A percentile compares a stretch with the other conserved stretches of the same genome.
phyloP scores from a whole-genome alignment of 2,888 invertebrate species.

The Dicranocentrus wangi region DNA sequence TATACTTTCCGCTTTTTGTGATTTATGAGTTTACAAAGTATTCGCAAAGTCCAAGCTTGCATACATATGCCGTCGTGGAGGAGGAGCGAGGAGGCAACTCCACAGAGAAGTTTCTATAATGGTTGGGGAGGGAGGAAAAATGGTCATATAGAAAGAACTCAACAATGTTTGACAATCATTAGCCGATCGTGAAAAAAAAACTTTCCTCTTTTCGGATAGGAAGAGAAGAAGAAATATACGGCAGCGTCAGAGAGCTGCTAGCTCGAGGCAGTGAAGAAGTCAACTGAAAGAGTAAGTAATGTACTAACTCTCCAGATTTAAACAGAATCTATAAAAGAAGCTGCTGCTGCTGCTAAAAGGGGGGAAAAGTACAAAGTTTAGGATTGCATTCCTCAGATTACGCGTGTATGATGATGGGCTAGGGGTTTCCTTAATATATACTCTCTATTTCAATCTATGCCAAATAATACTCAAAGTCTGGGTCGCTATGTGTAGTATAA shows the following conservation, averaged over 20 bases:
- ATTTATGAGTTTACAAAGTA: conserved; percentile 65
- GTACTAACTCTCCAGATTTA: conserved; percentile 9
- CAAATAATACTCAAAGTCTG: too few species aligned
- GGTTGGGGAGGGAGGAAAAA: not conserved
- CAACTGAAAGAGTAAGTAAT: too few species aligned
- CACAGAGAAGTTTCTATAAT: not conserved
- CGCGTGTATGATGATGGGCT: too few species aligned
- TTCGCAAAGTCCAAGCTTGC: conserved; percentile 17
- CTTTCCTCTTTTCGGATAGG: conserved; percentile 13
- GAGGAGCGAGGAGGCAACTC: not conserved
- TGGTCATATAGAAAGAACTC: conserved; percentile 49
- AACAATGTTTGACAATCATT: conserved; percentile 71
- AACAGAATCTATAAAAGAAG: conserved; percentile 22
- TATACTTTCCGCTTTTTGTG: conserved; percentile 65
- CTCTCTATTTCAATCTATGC: too few species aligned
- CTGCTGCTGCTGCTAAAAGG: too few species aligned
- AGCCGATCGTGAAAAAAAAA: conserved; percentile 50
- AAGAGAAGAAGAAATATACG: not conserved
- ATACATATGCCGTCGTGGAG: not conserved
- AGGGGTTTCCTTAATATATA: too few species aligned
- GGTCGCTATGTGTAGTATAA: too few species aligned
- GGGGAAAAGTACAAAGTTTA: not conserved
- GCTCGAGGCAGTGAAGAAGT: too few species aligned
- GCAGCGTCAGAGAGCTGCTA: not conserved
- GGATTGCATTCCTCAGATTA: not conserved